Evolutionary conservation across 2,113 vertebrate genomes (phyloP), one percentile per base, ranked within the genome.

Genomic region (Phoenicopterus ruber): DNA sequence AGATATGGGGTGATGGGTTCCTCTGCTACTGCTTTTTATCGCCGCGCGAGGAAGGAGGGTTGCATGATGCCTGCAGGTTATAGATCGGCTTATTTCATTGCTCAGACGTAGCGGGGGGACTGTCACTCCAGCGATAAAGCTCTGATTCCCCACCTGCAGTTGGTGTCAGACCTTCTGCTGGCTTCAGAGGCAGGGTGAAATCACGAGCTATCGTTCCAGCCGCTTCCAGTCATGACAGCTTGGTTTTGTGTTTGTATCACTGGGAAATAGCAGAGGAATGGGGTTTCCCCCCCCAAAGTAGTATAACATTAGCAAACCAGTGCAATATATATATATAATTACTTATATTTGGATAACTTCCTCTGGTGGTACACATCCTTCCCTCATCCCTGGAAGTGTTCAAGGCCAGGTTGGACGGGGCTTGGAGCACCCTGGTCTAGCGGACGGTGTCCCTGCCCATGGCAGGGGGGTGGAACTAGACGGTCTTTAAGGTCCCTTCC

Each of bases 251-350:
- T 67, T 86, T 69, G 6, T 84, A 0, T 67, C 69, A 20, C 47
- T 61, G 47, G 32, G 44, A 38, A 91, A 40, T 8, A 67, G 44
- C 25, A 50, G 59, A 94, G 29, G 26, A 90, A 62, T 42, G n/a
- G n/a, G n/a, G n/a, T 25, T 22, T n/a, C 17, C 3, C 6, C 7
- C 12, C 6, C 7, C 3, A 1, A 34, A 63, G 26, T 20, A 54
- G 14, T n/a, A 10, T 2, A 73, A 8, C 42, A n/a, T 63, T 80
- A 85, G 36, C 76, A 85, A 44, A 74, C 40, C 11, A 34, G 54
- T 36, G 5, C 46, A 47, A 44, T 90, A 80, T 65, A 34, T 63
- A 8, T 17, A 2, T 59, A 54, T 9, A 7, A 7, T 44, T 46
- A 62, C 3, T 65, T 87, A 7, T 4, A 13, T 42, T 84, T 89